Evolutionary conservation across 1,140 invertebrate species (phyloP).

Genomic region (Pemphigus obesinymphae): DNA sequence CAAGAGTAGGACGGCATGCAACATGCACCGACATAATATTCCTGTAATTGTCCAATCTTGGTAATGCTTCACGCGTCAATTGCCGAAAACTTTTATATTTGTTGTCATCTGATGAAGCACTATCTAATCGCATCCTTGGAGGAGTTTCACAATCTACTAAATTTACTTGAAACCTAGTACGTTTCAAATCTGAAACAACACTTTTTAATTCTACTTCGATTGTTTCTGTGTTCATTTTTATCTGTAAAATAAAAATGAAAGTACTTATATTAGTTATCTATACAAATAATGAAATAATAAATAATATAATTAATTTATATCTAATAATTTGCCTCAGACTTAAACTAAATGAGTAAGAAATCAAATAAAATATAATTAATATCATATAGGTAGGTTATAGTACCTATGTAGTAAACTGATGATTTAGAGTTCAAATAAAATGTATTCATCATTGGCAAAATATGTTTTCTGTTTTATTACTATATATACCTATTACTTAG

Average conservation of each 20-base stretch:
- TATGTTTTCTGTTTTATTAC: too few relatives aligned
- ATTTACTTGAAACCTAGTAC: conserved; percentile 34
- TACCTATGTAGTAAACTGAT: background rate
- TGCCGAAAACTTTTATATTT: conserved; percentile 78
- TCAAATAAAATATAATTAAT: conserved; percentile 1
- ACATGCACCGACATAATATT: conserved; percentile 87
- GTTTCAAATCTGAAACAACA: conserved; percentile 31
- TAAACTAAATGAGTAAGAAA: conserved; percentile 39
- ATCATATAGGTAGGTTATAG: too few relatives aligned
- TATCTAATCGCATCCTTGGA: conserved; percentile 19
- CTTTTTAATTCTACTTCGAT: conserved; percentile 27
- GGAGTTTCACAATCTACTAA: conserved; percentile 29
- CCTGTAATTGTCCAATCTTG: conserved; percentile 87
- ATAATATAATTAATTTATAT: too few relatives aligned
- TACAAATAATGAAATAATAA: background rate
- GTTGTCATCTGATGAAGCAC: conserved; percentile 38
- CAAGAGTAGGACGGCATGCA: conserved; percentile 81
- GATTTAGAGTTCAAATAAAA: background rate
- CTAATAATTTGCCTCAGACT: conserved; percentile 26
- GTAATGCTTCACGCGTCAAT: conserved; percentile 85
- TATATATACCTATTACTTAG: too few relatives aligned
- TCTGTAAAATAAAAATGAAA: background rate
- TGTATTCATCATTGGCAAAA: conserved; percentile 36
- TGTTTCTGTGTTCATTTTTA: conserved; percentile 2
- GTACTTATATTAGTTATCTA: background rate